Base-by-base conservation (phyloP, 1,140 invertebrate genomes). In the Diorhabda elongata region DNA sequence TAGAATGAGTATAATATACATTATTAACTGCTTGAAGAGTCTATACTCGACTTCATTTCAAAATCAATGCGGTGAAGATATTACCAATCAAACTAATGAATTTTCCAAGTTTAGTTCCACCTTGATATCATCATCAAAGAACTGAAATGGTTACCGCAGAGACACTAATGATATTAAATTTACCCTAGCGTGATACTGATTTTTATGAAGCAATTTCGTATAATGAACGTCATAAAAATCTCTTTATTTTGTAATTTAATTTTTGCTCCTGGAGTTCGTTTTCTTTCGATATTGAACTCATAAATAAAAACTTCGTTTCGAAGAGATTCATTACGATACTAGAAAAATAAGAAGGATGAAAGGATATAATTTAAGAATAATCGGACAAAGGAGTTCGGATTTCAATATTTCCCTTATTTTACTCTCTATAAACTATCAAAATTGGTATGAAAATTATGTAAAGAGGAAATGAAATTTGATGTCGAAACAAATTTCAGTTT, bases 231-330 rank as follows among this genome's bases (percentile, higher is more conserved):
- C 61, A 44, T 62, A 62, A 44, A 52, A 62, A 62, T 62, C 61
- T 62, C 61, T 62, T 62, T 62, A 47, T 62, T 62, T 62, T 44
- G 43, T 62, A 62, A 26, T 62, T 45, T 42, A 62, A 3, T 62
- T 45, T 44, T 43, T 62, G 8, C 42, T n/a, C 61, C 4, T 44
- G 61, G n/a, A 62, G 6, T 44, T 1, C 43, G 6, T 44, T 1
- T 44, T 62, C 44, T n/a, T 62, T 62, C 2, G 61, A 45, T 62
- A 62, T 62, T 44, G 44, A 44, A 8, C 42, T 61, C 42, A 43
- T 61, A 43, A 61, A 61, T 43, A 61, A 61, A 42, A 43, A 61
- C 26, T 26, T 43, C 60, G 26, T 61, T 61, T 4, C 43, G 26
- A 6, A 5, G 5, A 43, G n/a, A 61, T 61, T 61, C 43, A 42